These are phyloP conservation scores for Zaprionus gabonicus DNA, from an alignment of 1,140 invertebrate genomes.

Conservation along the genomic window DNA sequence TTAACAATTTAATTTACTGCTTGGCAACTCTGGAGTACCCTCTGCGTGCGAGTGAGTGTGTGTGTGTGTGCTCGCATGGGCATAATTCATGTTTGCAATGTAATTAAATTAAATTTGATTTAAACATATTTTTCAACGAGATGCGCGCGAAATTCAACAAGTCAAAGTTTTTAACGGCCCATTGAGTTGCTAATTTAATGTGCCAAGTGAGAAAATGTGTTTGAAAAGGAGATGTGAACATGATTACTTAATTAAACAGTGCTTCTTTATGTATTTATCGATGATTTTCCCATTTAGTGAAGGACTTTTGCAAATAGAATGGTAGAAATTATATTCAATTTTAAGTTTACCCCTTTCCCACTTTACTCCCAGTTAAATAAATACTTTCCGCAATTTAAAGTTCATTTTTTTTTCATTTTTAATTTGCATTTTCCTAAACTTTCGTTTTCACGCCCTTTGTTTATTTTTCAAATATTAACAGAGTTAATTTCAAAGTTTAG, in stretches of 20 bases:
- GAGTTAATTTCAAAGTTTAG: conserved; percentile 8
- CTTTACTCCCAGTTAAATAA: not conserved
- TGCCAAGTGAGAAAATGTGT: not conserved
- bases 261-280: no score
- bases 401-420: not conserved
- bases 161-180: not conserved
- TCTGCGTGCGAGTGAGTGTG: not conserved
- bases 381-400: not conserved
- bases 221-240: not conserved
- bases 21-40: conserved; percentile 23
- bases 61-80: not conserved
- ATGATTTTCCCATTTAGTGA: no score
- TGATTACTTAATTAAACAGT: not conserved
- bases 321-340: no score
- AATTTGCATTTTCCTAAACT: not conserved
- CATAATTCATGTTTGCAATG: conserved; percentile 55
- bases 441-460: not conserved
- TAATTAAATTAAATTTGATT: conserved; percentile 73
- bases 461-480: not conserved
- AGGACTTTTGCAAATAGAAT: no score
- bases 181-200: not conserved
- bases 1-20: conserved; percentile 81
- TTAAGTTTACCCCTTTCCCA: no score
- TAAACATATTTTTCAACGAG: conserved; percentile 23
- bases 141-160: conserved; percentile 4